Evolutionary conservation across 2,113 vertebrate species (phyloP).

Genomic region (Sitta europaea): DNA sequence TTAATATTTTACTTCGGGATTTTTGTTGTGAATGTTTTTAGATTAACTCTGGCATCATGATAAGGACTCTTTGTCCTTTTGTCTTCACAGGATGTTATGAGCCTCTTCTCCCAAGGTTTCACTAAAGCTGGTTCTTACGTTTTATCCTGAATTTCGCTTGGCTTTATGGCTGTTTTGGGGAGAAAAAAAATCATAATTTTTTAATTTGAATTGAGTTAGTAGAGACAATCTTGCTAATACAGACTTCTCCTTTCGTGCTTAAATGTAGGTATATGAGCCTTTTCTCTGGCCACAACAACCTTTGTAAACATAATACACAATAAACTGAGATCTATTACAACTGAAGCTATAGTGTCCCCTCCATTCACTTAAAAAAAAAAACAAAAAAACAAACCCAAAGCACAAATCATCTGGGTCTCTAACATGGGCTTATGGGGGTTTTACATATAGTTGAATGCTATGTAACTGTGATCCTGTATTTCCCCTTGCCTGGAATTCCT

Average conservation of each 20-base stretch:
- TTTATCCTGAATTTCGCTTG: background rate
- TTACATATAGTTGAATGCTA: background rate
- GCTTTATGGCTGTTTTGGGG: background rate
- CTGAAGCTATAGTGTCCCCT: background rate
- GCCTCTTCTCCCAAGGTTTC: background rate
- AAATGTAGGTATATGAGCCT: background rate
- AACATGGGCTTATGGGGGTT: background rate
- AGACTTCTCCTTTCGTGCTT: background rate
- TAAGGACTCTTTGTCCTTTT: background rate
- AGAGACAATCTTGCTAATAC: background rate
- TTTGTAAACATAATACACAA: background rate
- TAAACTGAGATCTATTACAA: background rate
- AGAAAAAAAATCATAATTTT: background rate
- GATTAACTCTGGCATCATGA: background rate
- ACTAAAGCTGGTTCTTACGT: background rate
- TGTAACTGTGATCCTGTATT: background rate
- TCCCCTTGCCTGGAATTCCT: background rate
- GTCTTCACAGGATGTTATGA: background rate
- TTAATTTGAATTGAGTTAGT: background rate
- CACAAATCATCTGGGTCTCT: background rate
- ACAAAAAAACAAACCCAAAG: background rate
- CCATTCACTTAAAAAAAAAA: background rate
- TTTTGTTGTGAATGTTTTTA: background rate
- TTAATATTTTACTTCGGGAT: background rate
- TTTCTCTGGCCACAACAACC: background rate